Evolutionary conservation across 2,888 invertebrate species (phyloP), one percentile per base, ranked within the genome.

Genomic region (Acrocyrtus sp.): DNA sequence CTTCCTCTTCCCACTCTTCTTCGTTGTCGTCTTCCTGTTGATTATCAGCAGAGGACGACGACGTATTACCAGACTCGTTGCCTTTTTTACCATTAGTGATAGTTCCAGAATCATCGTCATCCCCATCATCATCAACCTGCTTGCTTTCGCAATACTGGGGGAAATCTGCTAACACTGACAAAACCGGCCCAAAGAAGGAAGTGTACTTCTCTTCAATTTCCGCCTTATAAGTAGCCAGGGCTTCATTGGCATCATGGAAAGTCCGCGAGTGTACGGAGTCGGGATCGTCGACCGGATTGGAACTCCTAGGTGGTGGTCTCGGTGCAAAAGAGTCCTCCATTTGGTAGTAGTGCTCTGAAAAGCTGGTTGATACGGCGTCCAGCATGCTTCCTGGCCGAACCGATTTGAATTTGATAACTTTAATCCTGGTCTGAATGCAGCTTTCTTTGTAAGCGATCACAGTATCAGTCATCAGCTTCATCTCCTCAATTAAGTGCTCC

Each of bases 241-340:
- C 73, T 34, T 73, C 73, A n/a, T 73, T 61, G 0, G 54, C 56
- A 47, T 27, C 21, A 21, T 65, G 27, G 15, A 54, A 65, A 45
- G n/a, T 54, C 41, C 29, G 29, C 47, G 17, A 17, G 47, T 10
- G 12, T 15, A n/a, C n/a, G n/a, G n/a, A n/a, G n/a, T n/a, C n/a
- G n/a, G n/a, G n/a, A n/a, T n/a, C n/a, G n/a, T n/a, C n/a, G n/a
- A n/a, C n/a, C n/a, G n/a, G n/a, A n/a, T n/a, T n/a, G n/a, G n/a
- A n/a, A n/a, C n/a, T n/a, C n/a, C n/a, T n/a, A n/a, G n/a, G n/a
- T n/a, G n/a, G n/a, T n/a, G n/a, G n/a, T n/a, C 17, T 19, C 19
- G 3, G 56, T 15, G 34, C 56, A n/a, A n/a, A 45, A 15, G 45
- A 15, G 57, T 72, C 72, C 17, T 57, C 58, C 39, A 72, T 57